Evolutionary conservation across 2,888 invertebrate genomes (phyloP), one percentile per base, ranked within the genome.

Genomic region (Mythimna pallens): DNA sequence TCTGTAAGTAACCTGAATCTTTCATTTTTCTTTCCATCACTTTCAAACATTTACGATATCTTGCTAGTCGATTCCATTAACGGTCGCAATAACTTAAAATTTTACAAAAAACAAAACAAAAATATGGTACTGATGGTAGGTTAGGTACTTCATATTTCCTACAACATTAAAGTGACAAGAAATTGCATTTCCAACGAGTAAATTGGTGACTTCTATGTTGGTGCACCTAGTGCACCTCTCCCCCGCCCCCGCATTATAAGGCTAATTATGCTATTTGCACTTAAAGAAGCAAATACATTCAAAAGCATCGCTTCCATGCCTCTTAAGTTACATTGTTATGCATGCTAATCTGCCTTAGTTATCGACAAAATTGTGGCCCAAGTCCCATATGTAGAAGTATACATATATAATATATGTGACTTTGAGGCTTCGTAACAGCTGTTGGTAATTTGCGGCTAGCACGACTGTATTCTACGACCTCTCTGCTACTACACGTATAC

Each of bases 361-460:
- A 30, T 36, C 22, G 34, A n/a, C 65, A 43, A 66, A 80, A 70
- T 63, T 62, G 36, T 59, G 12, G 55, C 59, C 57, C 22, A 66
- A 36, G 36, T 59, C 10, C 59, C 36, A 12, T 43, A 43, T 14
- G 43, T 55, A 66, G 36, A 68, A 62, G 52, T 34, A 52, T 73
- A 34, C 34, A 4, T 58, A 58, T 47, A 47, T 47, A 34, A 5
- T 58, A 70, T 57, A 55, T 68, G 62, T 65, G 54, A 76, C 62
- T 61, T n/a, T 57, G 47, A 54, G 25, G 43, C n/a, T 54, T 34
- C 71, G 43, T 62, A 83, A 79, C 84, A 86, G 73, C 77, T 85
- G 85, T 20, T 17, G 47, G 70, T 71, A 86, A 83, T 83, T 82
- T 79, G 84, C 66, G 76, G 81, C 3, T 10, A 67, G 54, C 66